Percentiles rank a stretch among this genome's conserved stretches.
phyloP scores from a whole-genome alignment of 2,888 invertebrate species.

The Nemotelus nigrinus region DNA sequence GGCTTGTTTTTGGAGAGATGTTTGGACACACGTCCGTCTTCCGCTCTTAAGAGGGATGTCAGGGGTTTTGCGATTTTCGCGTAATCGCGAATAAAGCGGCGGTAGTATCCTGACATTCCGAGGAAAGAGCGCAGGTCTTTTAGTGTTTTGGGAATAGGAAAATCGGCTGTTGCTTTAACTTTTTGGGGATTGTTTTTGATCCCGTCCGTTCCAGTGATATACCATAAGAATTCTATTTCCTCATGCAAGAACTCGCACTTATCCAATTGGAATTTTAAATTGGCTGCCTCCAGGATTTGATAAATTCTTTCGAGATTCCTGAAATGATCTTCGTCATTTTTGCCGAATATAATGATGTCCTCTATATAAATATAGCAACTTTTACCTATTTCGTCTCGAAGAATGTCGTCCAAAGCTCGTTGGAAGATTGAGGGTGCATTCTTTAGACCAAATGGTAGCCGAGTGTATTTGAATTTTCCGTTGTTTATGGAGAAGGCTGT shows the following conservation, averaged over 20 bases:
- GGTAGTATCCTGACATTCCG: conserved; percentile 12
- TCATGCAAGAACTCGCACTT: conserved; percentile 29
- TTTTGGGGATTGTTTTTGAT: conserved; percentile 9
- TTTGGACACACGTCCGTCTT: conserved; percentile 48
- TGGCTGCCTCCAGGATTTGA: not conserved
- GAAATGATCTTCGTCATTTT: not conserved
- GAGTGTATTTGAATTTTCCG: conserved; percentile 18
- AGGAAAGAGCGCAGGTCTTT: conserved; percentile 26
- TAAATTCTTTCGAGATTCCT: not conserved
- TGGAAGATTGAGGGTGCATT: conserved; percentile 19
- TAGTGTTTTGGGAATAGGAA: conserved; percentile 21
- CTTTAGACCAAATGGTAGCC: conserved; percentile 19
- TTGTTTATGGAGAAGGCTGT: conserved; percentile 17
- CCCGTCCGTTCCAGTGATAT: conserved; percentile 9
- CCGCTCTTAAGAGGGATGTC: conserved; percentile 30
- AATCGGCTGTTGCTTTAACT: conserved; percentile 3
- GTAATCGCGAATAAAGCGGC: conserved; percentile 4
- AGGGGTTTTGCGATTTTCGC: conserved; percentile 6
- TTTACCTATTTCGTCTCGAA: conserved; percentile 22
- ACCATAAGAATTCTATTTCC: not conserved
- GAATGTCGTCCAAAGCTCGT: not conserved
- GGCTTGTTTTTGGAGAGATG: conserved; percentile 40
- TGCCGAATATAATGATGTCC: conserved; percentile 17
- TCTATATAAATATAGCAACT: conserved; percentile 9
- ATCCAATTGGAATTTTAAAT: conserved; percentile 14